Conservation (phyloP, 2,888 invertebrate species). For the Rhagonycha fulva region DNA sequence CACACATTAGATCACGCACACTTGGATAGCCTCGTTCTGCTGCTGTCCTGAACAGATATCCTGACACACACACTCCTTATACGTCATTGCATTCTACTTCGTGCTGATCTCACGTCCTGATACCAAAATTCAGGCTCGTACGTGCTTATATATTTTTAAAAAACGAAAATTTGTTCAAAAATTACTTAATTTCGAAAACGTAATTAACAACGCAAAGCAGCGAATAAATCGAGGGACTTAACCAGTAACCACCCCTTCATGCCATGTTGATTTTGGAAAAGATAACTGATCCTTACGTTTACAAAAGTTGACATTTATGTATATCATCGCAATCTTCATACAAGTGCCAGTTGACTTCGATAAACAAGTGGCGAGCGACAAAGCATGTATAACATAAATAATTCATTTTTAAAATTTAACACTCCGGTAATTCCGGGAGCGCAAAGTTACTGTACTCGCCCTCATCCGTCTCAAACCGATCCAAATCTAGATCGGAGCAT, state of each 20-base stretch:
- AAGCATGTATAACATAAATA: slow-evolving; percentile 6
- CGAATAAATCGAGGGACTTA: neutral
- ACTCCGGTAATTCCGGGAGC: neutral
- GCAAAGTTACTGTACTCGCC: neutral
- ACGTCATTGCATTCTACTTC: slow-evolving; percentile 30
- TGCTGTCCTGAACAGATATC: slow-evolving; percentile 33
- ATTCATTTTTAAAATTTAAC: slow-evolving; percentile 14
- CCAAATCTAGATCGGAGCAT: slow-evolving; percentile 40
- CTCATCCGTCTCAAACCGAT: slow-evolving; percentile 18
- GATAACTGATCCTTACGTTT: neutral
- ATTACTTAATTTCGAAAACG: neutral
- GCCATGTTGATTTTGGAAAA: neutral
- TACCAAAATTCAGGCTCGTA: slow-evolving; percentile 10
- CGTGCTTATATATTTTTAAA: slow-evolving; percentile 1
- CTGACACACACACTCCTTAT: slow-evolving; percentile 32
- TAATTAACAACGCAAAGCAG: neutral
- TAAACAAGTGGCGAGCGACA: neutral
- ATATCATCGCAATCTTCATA: neutral
- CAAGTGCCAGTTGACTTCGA: neutral
- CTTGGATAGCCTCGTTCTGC: slow-evolving; percentile 29
- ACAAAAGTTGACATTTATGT: neutral
- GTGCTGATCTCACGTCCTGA: slow-evolving; percentile 22
- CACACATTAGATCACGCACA: slow-evolving; percentile 32
- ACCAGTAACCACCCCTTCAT: slow-evolving; percentile 2
- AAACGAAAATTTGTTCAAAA: neutral